These are phyloP conservation scores for Smutsia gigantea DNA, from an alignment of 2,797 vertebrate genomes.

Conservation along the genomic window DNA sequence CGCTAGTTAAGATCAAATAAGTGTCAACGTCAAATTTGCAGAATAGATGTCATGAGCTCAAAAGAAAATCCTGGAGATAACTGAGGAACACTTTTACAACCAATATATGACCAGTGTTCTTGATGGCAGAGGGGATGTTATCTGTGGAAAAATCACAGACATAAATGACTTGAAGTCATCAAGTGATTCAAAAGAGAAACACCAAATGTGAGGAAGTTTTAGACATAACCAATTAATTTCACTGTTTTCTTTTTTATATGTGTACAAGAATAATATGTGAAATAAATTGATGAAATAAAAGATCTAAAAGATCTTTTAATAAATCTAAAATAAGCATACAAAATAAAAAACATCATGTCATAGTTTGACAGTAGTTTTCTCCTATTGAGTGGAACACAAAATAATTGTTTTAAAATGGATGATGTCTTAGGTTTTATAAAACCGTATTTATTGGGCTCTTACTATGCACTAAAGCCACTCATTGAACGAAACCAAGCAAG, in stretches of 20 bases:
- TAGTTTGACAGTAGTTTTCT: neutral
- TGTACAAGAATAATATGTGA: neutral
- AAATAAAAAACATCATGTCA: neutral
- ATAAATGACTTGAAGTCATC: neutral
- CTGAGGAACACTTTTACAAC: neutral
- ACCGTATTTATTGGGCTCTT: neutral
- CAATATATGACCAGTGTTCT: neutral
- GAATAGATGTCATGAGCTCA: neutral
- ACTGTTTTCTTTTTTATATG: neutral
- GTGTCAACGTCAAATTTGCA: neutral
- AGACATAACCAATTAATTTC: neutral
- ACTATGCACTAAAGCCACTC: neutral
- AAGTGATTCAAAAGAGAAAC: neutral
- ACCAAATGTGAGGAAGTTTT: neutral
- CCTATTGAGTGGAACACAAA: neutral
- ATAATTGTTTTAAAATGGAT: neutral
- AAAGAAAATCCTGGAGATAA: neutral
- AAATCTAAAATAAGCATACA: neutral
- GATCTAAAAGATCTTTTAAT: neutral
- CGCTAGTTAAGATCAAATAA: neutral
- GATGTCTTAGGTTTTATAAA: neutral
- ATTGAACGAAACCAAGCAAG: neutral
- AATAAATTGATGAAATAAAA: neutral
- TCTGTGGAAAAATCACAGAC: neutral
- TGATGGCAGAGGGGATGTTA: neutral